Percentiles rank a stretch among this genome's conserved stretches.
phyloP scores from a whole-genome alignment of 2,113 vertebrate genomes.

The Panthera tigris region DNA sequence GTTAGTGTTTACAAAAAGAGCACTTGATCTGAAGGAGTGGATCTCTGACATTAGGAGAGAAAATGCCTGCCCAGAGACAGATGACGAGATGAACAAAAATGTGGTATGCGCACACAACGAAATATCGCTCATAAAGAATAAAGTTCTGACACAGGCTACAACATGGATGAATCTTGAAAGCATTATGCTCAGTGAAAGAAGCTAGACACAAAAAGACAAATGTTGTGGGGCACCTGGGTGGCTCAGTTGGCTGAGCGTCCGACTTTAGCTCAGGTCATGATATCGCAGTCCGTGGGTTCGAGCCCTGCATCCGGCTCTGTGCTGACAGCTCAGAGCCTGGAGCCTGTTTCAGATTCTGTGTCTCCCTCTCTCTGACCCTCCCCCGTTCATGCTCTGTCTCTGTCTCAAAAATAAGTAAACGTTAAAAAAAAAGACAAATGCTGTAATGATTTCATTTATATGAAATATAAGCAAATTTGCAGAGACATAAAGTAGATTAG shows the following conservation, averaged over 20 bases:
- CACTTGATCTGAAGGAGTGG: neutral
- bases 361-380: too few relatives aligned
- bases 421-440: neutral
- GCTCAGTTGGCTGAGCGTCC: too few relatives aligned
- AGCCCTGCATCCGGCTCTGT: too few relatives aligned
- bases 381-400: too few relatives aligned
- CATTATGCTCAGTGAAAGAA: neutral
- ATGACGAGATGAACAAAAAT: neutral
- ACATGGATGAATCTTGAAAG: neutral
- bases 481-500: neutral
- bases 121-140: neutral
- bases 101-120: neutral
- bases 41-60: neutral
- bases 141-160: neutral
- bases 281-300: too few relatives aligned
- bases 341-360: too few relatives aligned
- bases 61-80: neutral
- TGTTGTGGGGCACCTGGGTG: too few relatives aligned
- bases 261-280: too few relatives aligned
- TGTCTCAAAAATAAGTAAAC: too few relatives aligned
- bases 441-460: neutral
- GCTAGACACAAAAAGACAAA: neutral
- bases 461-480: neutral
- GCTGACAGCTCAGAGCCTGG: too few relatives aligned
- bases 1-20: neutral